phyloP scores from a whole-genome alignment of 2,113 vertebrate genomes.

The Carlito syrichta region DNA sequence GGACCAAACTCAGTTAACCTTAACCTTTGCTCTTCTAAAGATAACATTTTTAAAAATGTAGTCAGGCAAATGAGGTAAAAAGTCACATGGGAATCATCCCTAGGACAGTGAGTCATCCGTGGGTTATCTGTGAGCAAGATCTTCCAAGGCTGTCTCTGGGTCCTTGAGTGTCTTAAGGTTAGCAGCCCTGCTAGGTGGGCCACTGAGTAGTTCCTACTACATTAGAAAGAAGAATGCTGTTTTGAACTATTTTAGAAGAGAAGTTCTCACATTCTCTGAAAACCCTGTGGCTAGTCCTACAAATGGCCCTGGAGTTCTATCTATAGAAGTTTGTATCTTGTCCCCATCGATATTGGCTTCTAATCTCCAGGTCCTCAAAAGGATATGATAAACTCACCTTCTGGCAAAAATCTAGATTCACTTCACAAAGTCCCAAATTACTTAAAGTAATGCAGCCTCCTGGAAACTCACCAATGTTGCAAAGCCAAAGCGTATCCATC shows the following conservation, averaged over 20 bases:
- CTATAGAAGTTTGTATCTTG: fast-evolving
- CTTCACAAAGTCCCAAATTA: neutral
- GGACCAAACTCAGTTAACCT: too few relatives aligned
- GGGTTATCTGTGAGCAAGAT: neutral
- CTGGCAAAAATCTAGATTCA: neutral
- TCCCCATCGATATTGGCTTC: fast-evolving
- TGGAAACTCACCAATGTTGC: too few relatives aligned
- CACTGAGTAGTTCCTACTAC: fast-evolving
- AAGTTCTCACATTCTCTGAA: neutral
- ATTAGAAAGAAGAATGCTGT: neutral
- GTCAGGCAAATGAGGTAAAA: neutral
- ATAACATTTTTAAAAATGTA: neutral
- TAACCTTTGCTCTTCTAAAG: neutral
- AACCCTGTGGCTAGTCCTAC: neutral
- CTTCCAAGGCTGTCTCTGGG: neutral
- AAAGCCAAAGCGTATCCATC: fast-evolving
- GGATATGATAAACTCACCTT: neutral
- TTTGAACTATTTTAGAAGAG: neutral
- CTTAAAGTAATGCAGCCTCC: neutral
- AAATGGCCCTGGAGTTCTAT: fast-evolving
- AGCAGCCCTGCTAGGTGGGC: neutral
- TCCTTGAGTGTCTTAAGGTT: neutral
- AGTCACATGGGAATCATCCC: too few relatives aligned
- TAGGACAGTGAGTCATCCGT: neutral
- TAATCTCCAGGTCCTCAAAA: too few relatives aligned